phyloP scores from a whole-genome alignment of 2,113 vertebrate species.

The Halichoeres trimaculatus region DNA sequence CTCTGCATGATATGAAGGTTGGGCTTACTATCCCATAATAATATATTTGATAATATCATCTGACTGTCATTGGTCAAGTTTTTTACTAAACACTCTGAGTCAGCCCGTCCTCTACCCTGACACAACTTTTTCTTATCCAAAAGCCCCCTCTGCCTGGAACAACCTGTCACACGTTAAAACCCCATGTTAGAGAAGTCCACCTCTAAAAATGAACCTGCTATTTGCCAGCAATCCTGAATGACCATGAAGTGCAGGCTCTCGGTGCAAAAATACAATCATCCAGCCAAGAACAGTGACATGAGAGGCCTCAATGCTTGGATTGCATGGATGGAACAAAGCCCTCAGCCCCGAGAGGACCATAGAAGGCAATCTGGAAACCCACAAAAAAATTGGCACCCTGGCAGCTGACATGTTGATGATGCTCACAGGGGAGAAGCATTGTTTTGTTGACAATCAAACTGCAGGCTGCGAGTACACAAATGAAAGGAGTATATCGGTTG shows the following conservation, averaged over 20 bases:
- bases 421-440: slow-evolving; percentile 41
- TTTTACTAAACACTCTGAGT: slow-evolving; percentile 40
- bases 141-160: slow-evolving; percentile 45
- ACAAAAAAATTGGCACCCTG: slow-evolving; percentile 38
- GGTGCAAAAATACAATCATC: slow-evolving; percentile 61
- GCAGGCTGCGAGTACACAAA: slow-evolving; percentile 29
- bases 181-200: slow-evolving; percentile 31
- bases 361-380: slow-evolving; percentile 42
- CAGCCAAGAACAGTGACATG: slow-evolving; percentile 55
- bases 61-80: not conserved
- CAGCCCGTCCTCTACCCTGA: slow-evolving; percentile 25
- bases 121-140: slow-evolving; percentile 45
- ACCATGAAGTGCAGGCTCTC: slow-evolving; percentile 60
- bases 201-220: slow-evolving; percentile 60
- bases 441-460: slow-evolving; percentile 41
- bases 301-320: slow-evolving; percentile 58
- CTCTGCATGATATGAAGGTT: too few species aligned
- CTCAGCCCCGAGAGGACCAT: slow-evolving; percentile 46
- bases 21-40: not conserved
- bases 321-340: slow-evolving; percentile 58
- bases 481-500: slow-evolving; percentile 35
- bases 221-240: slow-evolving; percentile 64
- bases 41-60: not conserved
- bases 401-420: slow-evolving; percentile 39
- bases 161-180: slow-evolving; percentile 44